A percentile compares a stretch with the other conserved stretches of the same genome.
These are phyloP conservation scores for Hololepta plana DNA, from an alignment of 2,888 invertebrate genomes.

Conservation along the genomic window DNA sequence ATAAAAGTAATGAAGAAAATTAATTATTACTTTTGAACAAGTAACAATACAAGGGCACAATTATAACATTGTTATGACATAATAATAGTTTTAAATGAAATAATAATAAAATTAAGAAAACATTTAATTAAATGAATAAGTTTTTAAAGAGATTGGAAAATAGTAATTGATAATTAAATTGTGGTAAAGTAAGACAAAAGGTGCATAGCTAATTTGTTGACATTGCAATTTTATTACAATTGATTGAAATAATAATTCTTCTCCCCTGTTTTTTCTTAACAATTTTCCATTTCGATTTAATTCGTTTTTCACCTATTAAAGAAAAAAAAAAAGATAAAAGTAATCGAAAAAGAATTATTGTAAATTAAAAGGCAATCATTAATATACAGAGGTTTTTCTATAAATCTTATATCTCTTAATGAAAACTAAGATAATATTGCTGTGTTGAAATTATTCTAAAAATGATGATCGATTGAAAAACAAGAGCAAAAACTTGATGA, in stretches of 20 bases:
- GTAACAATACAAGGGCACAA: conserved; percentile 28
- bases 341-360: no score
- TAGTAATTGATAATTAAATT: no score
- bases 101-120: conserved; percentile 17
- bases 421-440: conserved; percentile 8
- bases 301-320: no score
- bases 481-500: conserved; percentile 7
- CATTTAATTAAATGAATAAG: conserved; percentile 20
- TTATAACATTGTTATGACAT: conserved; percentile 24
- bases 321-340: conserved; percentile 12
- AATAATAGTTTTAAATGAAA: no score
- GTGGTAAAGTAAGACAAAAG: no score
- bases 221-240: conserved; percentile 18
- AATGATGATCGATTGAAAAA: conserved; percentile 6
- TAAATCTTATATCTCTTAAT: conserved; percentile 5
- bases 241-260: no score
- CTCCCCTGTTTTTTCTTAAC: no score
- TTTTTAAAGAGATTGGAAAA: conserved; percentile 6
- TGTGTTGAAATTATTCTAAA: conserved; percentile 10
- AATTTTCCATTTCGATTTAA: no score
- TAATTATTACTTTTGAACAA: conserved; percentile 11
- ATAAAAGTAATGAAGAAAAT: conserved; percentile 4
- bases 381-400: conserved; percentile 24
- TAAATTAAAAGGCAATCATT: conserved; percentile 24
- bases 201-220: conserved; percentile 20